phyloP scores from a whole-genome alignment of 2,888 invertebrate species.

The Beris chalybata region DNA sequence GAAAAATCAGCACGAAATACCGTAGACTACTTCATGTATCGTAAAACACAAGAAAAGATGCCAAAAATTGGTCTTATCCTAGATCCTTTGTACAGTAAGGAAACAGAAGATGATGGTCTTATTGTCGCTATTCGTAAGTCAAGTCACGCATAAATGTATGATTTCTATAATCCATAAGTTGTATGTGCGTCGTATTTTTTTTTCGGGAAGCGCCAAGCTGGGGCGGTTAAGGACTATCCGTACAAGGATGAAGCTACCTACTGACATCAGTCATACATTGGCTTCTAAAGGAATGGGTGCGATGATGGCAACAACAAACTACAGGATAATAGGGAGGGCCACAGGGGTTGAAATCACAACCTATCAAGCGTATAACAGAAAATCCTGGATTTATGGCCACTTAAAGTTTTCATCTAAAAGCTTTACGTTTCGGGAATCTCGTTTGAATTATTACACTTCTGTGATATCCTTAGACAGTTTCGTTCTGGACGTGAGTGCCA shows the following conservation, averaged over 20 bases:
- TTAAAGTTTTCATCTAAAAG: conserved; percentile 49
- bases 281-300: conserved; percentile 1
- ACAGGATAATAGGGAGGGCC: background rate
- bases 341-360: conserved; percentile 25
- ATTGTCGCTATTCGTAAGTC: conserved; percentile 36
- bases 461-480: conserved; percentile 6
- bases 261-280: conserved; percentile 23
- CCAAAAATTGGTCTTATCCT: conserved; percentile 21
- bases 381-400: conserved; percentile 53
- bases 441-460: conserved; percentile 25
- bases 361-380: conserved; percentile 35
- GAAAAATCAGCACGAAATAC: conserved; percentile 29
- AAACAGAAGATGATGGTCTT: conserved; percentile 22
- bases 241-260: conserved; percentile 6
- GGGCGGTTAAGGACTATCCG: background rate
- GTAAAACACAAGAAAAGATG: conserved; percentile 11
- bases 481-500: background rate
- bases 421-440: conserved; percentile 31
- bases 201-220: background rate
- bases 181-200: conserved; percentile 18
- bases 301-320: background rate
- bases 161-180: conserved; percentile 40
- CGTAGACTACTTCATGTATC: conserved; percentile 1
- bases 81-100: conserved; percentile 3
- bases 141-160: conserved; percentile 39